Evolutionary conservation across 2,888 invertebrate genomes (phyloP).

Genomic region (Prosopocoilus inquinatus): DNA sequence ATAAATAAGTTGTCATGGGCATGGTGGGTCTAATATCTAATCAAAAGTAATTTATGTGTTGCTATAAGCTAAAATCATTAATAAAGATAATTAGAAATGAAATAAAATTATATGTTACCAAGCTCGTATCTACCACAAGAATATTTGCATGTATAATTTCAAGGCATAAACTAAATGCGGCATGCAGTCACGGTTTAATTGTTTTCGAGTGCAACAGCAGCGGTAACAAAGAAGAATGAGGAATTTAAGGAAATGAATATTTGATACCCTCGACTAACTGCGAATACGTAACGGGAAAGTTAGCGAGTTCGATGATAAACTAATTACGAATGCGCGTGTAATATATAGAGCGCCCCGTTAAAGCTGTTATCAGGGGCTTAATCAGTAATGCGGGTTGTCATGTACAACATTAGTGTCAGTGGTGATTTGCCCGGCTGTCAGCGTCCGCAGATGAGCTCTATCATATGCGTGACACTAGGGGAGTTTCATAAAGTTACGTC

Average conservation of each 20-base stretch:
- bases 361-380: slow-evolving; percentile 50
- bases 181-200: no score
- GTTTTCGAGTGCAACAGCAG: no score
- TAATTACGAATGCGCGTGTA: slow-evolving; percentile 46
- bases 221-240: background rate
- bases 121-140: no score
- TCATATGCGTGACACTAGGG: slow-evolving; percentile 22
- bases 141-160: no score
- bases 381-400: slow-evolving; percentile 50
- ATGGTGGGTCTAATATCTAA: no score
- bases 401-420: slow-evolving; percentile 49
- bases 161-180: no score
- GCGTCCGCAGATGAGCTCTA: slow-evolving; percentile 32
- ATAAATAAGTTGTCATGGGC: no score
- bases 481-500: slow-evolving; percentile 33
- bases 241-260: slow-evolving; percentile 1
- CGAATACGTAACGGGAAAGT: slow-evolving; percentile 46
- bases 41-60: no score
- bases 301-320: slow-evolving; percentile 44
- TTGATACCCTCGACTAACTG: background rate
- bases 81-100: no score
- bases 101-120: no score
- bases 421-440: slow-evolving; percentile 45
- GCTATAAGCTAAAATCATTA: no score
- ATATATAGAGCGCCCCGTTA: slow-evolving; percentile 48